These are phyloP conservation scores for Pyrrhura leucotis DNA, from an alignment of 2,797 vertebrate genomes.

Conservation along the genomic window DNA sequence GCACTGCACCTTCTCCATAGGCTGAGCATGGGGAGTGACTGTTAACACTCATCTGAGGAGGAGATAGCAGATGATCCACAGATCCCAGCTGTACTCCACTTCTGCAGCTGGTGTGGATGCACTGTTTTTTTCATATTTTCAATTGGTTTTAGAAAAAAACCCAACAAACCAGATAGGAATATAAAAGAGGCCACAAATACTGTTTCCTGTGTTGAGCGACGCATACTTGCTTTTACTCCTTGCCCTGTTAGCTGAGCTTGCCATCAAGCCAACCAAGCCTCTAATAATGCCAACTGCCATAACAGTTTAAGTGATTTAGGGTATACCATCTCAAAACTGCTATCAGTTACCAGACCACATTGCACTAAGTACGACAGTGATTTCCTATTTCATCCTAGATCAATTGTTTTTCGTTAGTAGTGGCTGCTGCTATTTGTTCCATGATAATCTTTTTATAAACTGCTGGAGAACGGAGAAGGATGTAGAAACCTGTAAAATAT, in stretches of 20 bases:
- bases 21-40: not conserved
- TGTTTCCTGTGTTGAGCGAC: not conserved
- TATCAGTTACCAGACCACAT: not conserved
- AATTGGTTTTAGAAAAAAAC: not conserved
- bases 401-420: not conserved
- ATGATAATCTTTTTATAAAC: not conserved
- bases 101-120: not conserved
- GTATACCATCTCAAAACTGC: not conserved
- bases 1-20: not conserved
- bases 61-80: not conserved
- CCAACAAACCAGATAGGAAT: fast-evolving
- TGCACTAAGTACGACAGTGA: not conserved
- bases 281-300: not conserved
- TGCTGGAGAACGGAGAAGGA: not conserved
- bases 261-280: not conserved
- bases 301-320: not conserved
- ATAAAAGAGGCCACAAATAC: not conserved
- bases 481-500: not conserved
- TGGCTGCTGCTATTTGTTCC: not conserved
- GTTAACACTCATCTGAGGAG: fast-evolving
- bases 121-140: not conserved
- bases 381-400: not conserved
- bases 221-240: not conserved
- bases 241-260: not conserved
- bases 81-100: not conserved